A percentile compares a stretch with the other conserved stretches of the same genome.
These are phyloP conservation scores for Capra hircus DNA, from an alignment of 2,113 vertebrate genomes.

Conservation along the genomic window DNA sequence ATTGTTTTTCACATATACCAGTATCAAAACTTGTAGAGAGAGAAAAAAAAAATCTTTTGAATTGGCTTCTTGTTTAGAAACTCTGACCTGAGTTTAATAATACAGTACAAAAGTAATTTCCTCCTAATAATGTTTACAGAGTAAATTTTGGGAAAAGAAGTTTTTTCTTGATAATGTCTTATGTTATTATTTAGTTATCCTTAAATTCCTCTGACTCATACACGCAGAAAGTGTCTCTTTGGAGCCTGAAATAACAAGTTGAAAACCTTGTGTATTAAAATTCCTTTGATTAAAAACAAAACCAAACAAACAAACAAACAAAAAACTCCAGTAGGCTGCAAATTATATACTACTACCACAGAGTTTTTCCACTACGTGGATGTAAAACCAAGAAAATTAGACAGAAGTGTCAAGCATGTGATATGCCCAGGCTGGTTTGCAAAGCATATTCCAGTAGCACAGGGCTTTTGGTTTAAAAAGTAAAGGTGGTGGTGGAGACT, in stretches of 20 bases:
- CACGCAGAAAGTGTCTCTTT: neutral
- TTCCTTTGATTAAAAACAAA: conserved; percentile 52
- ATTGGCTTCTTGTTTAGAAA: neutral
- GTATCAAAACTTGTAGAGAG: neutral
- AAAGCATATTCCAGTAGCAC: conserved; percentile 63
- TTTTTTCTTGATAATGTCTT: neutral
- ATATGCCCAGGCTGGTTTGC: conserved; percentile 68
- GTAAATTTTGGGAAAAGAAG: neutral
- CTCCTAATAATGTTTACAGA: neutral
- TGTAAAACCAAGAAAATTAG: conserved; percentile 73
- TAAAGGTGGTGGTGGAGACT: conserved; percentile 52
- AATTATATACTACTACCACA: conserved; percentile 53
- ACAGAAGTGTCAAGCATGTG: conserved; percentile 65
- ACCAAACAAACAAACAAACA: neutral
- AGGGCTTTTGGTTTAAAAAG: conserved; percentile 73
- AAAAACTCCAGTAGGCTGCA: conserved; percentile 24
- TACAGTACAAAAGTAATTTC: conserved; percentile 12
- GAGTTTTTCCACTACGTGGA: conserved; percentile 44
- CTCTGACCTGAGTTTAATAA: neutral
- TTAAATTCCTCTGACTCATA: neutral
- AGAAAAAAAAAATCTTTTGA: conserved; percentile 23
- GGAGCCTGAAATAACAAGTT: conserved; percentile 31
- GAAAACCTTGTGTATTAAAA: conserved; percentile 50
- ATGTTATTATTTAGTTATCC: conserved; percentile 45
- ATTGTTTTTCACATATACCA: conserved; percentile 39